phyloP scores from a whole-genome alignment of 2,113 vertebrate species.

The Bettongia penicillata region DNA sequence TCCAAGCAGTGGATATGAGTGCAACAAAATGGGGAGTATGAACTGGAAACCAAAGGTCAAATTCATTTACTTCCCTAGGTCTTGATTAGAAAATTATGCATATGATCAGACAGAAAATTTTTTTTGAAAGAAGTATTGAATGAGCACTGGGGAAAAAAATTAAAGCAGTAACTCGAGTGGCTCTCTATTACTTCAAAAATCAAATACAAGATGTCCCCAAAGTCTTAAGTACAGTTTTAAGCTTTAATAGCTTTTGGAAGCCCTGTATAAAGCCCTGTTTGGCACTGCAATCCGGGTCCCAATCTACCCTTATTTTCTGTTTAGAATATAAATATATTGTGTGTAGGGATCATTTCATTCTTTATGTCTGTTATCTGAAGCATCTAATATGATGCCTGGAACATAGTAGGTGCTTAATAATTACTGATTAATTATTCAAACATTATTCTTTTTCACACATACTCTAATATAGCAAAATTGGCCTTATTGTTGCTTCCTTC shows the following conservation, averaged over 20 bases:
- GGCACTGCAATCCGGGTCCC: not conserved
- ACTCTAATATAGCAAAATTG: not conserved
- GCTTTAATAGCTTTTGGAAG: not conserved
- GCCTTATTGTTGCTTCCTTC: not conserved
- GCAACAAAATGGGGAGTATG: constrained; percentile 35
- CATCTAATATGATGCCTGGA: not conserved
- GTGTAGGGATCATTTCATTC: not conserved
- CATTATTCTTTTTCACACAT: not conserved
- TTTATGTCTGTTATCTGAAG: not conserved
- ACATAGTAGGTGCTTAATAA: not conserved
- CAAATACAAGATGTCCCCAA: not conserved
- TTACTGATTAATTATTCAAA: not conserved
- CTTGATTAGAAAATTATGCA: constrained; percentile 70
- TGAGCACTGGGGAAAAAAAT: constrained; percentile 37
- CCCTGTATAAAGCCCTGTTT: not conserved
- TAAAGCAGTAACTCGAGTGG: not conserved
- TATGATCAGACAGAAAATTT: constrained; percentile 43
- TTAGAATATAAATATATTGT: not conserved
- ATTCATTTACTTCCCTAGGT: constrained; percentile 57
- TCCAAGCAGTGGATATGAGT: constrained; percentile 48
- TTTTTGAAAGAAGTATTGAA: constrained; percentile 31
- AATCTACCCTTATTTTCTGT: not conserved
- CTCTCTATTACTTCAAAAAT: not conserved
- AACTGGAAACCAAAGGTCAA: constrained; percentile 77
- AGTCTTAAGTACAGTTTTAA: not conserved